Conservation (phyloP, 2,797 vertebrate genomes). For the Melanotaenia maccullochi region DNA sequence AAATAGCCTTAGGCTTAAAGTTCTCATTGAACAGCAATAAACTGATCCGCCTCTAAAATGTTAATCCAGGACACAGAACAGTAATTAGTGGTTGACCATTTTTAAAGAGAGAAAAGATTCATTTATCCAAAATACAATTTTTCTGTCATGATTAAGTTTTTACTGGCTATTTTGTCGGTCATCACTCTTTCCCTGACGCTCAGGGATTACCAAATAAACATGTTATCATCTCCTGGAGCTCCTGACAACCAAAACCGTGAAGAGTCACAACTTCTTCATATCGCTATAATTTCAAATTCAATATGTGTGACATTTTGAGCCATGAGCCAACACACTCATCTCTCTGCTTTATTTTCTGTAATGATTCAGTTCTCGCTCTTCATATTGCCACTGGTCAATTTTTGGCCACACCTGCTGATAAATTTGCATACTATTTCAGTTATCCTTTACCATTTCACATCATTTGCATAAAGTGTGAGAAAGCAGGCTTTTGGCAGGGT, state of each 20-base stretch:
- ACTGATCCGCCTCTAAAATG: background rate
- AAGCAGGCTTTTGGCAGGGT: conserved; percentile 18
- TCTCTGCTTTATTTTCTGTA: conserved; percentile 35
- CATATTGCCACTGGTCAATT: conserved; percentile 35
- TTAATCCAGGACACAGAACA: background rate
- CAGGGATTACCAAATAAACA: background rate
- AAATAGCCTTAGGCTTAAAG: background rate
- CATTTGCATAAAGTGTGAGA: conserved; percentile 51
- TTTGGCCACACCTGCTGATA: conserved; percentile 18
- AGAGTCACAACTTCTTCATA: conserved; percentile 14
- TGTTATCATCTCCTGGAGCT: background rate
- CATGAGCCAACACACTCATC: conserved; percentile 22
- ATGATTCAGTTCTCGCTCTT: conserved; percentile 22
- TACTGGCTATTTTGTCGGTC: background rate
- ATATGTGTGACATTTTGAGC: conserved; percentile 38
- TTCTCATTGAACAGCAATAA: background rate
- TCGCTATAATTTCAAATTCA: conserved; percentile 29
- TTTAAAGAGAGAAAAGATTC: background rate
- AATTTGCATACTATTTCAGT: conserved; percentile 39
- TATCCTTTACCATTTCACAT: conserved; percentile 28
- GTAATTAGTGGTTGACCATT: background rate
- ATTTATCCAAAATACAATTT: background rate
- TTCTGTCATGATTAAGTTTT: background rate
- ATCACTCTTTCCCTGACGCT: background rate
- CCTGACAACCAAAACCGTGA: background rate